Conservation (phyloP, 2,113 vertebrate genomes). For the Pseudorectes ferrugineus region DNA sequence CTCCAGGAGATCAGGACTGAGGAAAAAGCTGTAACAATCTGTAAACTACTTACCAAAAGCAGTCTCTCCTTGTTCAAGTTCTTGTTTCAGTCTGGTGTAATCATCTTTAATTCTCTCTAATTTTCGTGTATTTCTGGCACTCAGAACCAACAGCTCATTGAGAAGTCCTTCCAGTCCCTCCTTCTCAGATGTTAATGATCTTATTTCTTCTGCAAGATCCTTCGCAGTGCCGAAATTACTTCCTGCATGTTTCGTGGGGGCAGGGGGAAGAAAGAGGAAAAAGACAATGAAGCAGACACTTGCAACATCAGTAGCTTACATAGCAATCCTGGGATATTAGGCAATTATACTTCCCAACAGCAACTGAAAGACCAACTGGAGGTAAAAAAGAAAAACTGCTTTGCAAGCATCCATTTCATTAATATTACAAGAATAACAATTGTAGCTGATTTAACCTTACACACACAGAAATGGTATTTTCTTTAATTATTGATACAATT, state of each 20-base stretch:
- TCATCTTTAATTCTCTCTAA: conserved; percentile 79
- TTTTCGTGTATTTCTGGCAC: conserved; percentile 71
- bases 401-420: neutral
- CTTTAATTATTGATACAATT: neutral
- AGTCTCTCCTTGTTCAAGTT: conserved; percentile 73
- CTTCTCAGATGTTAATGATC: conserved; percentile 74
- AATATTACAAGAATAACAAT: neutral
- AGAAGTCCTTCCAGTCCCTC: conserved; percentile 80
- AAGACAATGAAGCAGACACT: neutral
- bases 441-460: neutral
- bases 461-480: neutral
- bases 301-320: neutral
- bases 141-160: conserved; percentile 74
- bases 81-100: conserved; percentile 73
- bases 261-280: neutral
- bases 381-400: neutral
- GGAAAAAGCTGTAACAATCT: neutral
- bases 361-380: neutral
- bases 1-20: neutral
- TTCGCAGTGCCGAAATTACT: conserved; percentile 84
- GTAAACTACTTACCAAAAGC: conserved; percentile 78
- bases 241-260: conserved; percentile 62
- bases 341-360: neutral
- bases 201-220: conserved; percentile 83
- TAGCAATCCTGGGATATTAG: neutral